phyloP scores from a whole-genome alignment of 2,888 invertebrate species.

The Sinelater perroti region DNA sequence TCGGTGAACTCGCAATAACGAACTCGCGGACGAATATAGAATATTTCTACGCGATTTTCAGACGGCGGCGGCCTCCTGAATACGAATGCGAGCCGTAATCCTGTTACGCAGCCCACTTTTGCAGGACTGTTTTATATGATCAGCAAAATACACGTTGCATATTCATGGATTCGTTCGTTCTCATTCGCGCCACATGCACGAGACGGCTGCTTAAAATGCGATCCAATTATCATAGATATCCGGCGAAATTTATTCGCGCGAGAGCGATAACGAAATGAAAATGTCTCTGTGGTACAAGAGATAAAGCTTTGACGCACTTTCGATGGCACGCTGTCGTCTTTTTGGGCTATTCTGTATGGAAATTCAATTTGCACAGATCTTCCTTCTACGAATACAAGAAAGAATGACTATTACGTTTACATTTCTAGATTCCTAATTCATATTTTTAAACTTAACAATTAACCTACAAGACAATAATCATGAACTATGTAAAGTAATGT shows the following conservation, averaged over 20 bases:
- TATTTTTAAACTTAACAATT: too few relatives aligned
- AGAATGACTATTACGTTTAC: too few relatives aligned
- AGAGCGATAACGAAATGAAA: constrained; percentile 36
- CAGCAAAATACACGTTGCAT: constrained; percentile 55
- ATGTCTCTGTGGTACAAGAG: constrained; percentile 6
- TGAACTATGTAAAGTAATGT: too few relatives aligned
- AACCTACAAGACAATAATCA: too few relatives aligned
- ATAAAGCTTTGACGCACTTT: too few relatives aligned
- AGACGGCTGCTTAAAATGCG: constrained; percentile 48
- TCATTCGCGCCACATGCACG: constrained; percentile 43
- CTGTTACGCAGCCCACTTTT: constrained; percentile 53
- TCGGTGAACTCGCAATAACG: constrained; percentile 39
- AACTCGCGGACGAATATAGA: constrained; percentile 50
- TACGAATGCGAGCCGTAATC: constrained; percentile 50
- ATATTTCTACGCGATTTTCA: constrained; percentile 50
- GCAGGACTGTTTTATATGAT: constrained; percentile 53
- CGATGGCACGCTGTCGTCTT: too few relatives aligned
- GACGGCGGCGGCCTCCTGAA: constrained; percentile 42
- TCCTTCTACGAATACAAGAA: too few relatives aligned
- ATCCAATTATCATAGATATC: constrained; percentile 52
- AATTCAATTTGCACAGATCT: too few relatives aligned
- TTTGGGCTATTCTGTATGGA: too few relatives aligned
- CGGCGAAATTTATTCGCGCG: constrained; percentile 47
- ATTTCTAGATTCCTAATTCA: too few relatives aligned
- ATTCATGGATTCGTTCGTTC: constrained; percentile 51